Evolutionary conservation across 2,797 vertebrate species (phyloP).

Genomic region (Peromyscus nudipes): DNA sequence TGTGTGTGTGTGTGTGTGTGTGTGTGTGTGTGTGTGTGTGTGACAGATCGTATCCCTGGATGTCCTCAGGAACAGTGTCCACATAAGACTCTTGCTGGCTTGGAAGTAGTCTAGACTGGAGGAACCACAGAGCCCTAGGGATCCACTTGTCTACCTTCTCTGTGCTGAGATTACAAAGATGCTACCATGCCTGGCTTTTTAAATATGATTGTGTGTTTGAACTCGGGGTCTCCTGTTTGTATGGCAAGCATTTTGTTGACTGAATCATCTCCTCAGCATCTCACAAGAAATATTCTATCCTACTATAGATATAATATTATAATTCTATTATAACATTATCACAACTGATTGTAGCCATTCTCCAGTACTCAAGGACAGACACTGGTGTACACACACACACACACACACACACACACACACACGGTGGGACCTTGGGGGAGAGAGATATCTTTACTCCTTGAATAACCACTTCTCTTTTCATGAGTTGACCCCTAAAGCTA

Average conservation of each 20-base stretch:
- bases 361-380: not conserved
- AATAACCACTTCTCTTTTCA: not conserved
- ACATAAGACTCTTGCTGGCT: not conserved
- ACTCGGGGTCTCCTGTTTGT: not conserved
- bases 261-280: not conserved
- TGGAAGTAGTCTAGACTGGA: not conserved
- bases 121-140: not conserved
- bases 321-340: not conserved
- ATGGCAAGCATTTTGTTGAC: not conserved
- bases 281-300: not conserved
- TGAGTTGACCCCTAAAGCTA: not conserved
- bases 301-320: not conserved
- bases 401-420: not conserved
- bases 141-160: not conserved
- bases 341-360: not conserved
- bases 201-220: not conserved
- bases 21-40: not conserved
- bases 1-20: not conserved
- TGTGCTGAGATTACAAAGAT: not conserved
- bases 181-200: not conserved
- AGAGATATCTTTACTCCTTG: not conserved
- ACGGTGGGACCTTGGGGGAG: not conserved
- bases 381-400: too few species aligned
- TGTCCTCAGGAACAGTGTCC: not conserved
- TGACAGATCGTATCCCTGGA: not conserved